Percentiles rank a stretch among this genome's conserved stretches.
phyloP scores from a whole-genome alignment of 1,140 invertebrate genomes.

The Camponotus vicinus region DNA sequence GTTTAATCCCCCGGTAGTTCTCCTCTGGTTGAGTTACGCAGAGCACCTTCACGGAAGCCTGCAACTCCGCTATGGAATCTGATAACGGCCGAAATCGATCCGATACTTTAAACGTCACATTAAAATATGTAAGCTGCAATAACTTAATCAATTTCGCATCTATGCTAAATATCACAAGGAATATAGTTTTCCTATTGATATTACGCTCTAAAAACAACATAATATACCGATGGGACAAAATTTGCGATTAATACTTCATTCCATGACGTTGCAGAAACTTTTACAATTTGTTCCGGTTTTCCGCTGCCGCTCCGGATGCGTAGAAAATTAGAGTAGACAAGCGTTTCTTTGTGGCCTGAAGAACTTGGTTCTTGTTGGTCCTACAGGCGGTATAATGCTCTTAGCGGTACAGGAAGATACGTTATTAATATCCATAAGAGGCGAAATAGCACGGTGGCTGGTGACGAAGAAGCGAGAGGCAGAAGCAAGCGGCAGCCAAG shows the following conservation, averaged over 20 bases:
- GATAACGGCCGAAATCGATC: conserved; percentile 68
- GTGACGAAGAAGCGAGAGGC: conserved; percentile 61
- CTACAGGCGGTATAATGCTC: conserved; percentile 61
- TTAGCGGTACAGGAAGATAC: conserved; percentile 50
- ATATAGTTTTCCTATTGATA: background rate
- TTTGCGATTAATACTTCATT: conserved; percentile 7
- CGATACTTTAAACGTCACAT: conserved; percentile 33
- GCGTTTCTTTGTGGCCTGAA: conserved; percentile 41
- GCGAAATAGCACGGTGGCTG: conserved; percentile 52
- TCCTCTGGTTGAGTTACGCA: conserved; percentile 77
- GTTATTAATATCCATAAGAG: conserved; percentile 74
- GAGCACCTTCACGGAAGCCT: conserved; percentile 73
- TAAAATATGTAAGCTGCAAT: background rate
- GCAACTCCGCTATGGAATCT: conserved; percentile 66
- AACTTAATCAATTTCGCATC: background rate
- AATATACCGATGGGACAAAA: conserved; percentile 9
- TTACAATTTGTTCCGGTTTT: conserved; percentile 11
- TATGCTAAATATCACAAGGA: background rate
- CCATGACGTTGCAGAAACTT: background rate
- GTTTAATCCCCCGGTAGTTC: conserved; percentile 83
- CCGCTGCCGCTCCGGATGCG: conserved; percentile 3
- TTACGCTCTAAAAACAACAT: background rate
- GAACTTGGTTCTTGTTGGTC: conserved; percentile 52
- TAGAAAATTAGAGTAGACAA: conserved; percentile 65
- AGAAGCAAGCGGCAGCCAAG: conserved; percentile 70